These are phyloP conservation scores for Bombus waltoni DNA, from an alignment of 1,140 invertebrate genomes.

Conservation along the genomic window DNA sequence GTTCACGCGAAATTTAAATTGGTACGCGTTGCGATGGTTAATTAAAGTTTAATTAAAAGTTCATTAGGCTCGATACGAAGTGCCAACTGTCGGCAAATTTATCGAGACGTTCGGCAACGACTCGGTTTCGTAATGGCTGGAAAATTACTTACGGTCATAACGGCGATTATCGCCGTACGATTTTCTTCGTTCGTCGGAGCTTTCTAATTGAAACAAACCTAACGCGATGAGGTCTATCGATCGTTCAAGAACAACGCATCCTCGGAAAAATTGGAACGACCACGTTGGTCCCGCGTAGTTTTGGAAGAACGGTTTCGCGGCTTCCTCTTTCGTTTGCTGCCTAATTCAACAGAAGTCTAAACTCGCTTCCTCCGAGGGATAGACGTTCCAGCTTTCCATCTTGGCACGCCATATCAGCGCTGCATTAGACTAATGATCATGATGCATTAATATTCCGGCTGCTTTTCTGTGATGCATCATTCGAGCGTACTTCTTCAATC, in stretches of 20 bases:
- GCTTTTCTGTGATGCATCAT: constrained; percentile 3
- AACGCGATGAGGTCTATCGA: no score
- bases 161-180: background rate
- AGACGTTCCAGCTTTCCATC: background rate
- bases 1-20: constrained; percentile 35
- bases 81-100: constrained; percentile 6
- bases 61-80: constrained; percentile 31
- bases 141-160: background rate
- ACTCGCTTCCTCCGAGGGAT: background rate
- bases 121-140: background rate
- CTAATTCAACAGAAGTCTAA: background rate
- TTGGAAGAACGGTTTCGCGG: background rate
- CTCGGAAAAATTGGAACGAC: no score
- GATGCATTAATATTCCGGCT: constrained; percentile 36
- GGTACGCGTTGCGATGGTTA: constrained; percentile 26
- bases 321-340: background rate
- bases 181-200: background rate
- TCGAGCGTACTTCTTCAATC: constrained; percentile 27
- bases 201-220: no score
- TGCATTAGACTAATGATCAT: constrained; percentile 37
- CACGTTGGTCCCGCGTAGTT: background rate
- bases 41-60: constrained; percentile 56
- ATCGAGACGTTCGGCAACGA: background rate
- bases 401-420: background rate
- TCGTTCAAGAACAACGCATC: no score